Evolutionary conservation across 2,113 vertebrate genomes (phyloP).

Genomic region (Hymenochirus boettgeri): DNA sequence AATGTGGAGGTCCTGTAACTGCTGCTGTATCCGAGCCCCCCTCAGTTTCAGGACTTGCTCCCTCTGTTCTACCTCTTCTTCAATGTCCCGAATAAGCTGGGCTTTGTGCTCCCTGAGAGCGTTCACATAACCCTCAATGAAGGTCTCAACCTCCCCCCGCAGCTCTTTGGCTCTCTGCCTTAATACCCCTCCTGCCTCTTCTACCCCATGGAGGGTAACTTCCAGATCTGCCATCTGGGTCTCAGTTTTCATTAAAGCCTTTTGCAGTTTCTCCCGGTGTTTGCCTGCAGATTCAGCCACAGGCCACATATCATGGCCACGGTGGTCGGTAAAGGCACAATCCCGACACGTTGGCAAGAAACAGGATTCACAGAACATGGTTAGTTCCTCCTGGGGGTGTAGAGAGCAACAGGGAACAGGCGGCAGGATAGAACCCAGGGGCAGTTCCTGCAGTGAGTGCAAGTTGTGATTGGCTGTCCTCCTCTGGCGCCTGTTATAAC

Average conservation of each 20-base stretch:
- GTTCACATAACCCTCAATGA: slow-evolving; percentile 68
- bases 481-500: slow-evolving; percentile 78
- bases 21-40: slow-evolving; percentile 78
- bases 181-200: slow-evolving; percentile 55
- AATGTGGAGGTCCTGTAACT: slow-evolving; percentile 70
- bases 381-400: slow-evolving; percentile 78
- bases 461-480: slow-evolving; percentile 71
- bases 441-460: slow-evolving; percentile 64
- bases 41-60: slow-evolving; percentile 78
- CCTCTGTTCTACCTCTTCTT: slow-evolving; percentile 68
- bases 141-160: slow-evolving; percentile 64
- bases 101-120: slow-evolving; percentile 74
- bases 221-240: slow-evolving; percentile 65
- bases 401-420: slow-evolving; percentile 70
- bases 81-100: slow-evolving; percentile 72
- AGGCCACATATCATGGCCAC: slow-evolving; percentile 70
- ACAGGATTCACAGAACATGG: slow-evolving; percentile 82
- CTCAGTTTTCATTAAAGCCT: slow-evolving; percentile 66
- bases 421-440: slow-evolving; percentile 55
- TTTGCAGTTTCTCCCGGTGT: slow-evolving; percentile 69
- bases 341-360: slow-evolving; percentile 75
- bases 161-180: slow-evolving; percentile 50
- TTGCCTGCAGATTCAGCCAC: slow-evolving; percentile 57
- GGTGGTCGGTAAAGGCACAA: slow-evolving; percentile 69
- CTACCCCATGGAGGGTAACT: slow-evolving; percentile 60